Conservation (phyloP, 2,113 vertebrate species). For the Mugil cephalus region DNA sequence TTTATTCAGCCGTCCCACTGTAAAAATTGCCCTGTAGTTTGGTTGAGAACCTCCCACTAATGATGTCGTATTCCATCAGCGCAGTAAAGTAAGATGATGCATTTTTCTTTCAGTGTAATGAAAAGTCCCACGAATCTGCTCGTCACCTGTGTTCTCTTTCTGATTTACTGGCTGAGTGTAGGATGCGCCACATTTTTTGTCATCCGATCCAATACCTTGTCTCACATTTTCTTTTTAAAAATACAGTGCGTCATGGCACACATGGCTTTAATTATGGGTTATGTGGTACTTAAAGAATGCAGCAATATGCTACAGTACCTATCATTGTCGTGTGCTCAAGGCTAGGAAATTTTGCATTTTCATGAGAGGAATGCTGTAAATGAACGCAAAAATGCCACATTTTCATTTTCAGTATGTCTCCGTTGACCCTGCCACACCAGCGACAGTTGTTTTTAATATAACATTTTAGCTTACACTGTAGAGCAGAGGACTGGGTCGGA, state of each 20-base stretch:
- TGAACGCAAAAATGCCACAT: slow-evolving; percentile 48
- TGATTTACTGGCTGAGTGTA: background rate
- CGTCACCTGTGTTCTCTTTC: slow-evolving; percentile 20
- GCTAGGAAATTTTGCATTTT: slow-evolving; percentile 29
- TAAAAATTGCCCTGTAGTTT: slow-evolving; percentile 70
- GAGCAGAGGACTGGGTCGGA: slow-evolving; percentile 46
- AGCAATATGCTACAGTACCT: slow-evolving; percentile 42
- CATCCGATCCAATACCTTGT: slow-evolving; percentile 25
- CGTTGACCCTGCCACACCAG: slow-evolving; percentile 49
- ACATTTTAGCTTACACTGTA: slow-evolving; percentile 39
- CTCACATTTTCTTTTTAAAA: slow-evolving; percentile 29
- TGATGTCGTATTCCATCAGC: slow-evolving; percentile 50
- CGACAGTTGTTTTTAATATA: slow-evolving; percentile 61
- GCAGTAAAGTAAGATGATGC: slow-evolving; percentile 42
- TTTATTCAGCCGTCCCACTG: slow-evolving; percentile 70
- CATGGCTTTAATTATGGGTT: slow-evolving; percentile 55
- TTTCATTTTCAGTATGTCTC: slow-evolving; percentile 39
- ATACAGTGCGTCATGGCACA: slow-evolving; percentile 45
- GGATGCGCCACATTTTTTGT: slow-evolving; percentile 5
- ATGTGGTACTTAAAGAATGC: slow-evolving; percentile 31
- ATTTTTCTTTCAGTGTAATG: slow-evolving; percentile 41
- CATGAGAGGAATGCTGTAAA: slow-evolving; percentile 47
- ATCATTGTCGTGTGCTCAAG: slow-evolving; percentile 42
- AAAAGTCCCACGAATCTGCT: slow-evolving; percentile 5
- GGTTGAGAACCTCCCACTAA: slow-evolving; percentile 50